Base-by-base conservation (phyloP, 2,888 invertebrate genomes). In the Mystacides longicornis region DNA sequence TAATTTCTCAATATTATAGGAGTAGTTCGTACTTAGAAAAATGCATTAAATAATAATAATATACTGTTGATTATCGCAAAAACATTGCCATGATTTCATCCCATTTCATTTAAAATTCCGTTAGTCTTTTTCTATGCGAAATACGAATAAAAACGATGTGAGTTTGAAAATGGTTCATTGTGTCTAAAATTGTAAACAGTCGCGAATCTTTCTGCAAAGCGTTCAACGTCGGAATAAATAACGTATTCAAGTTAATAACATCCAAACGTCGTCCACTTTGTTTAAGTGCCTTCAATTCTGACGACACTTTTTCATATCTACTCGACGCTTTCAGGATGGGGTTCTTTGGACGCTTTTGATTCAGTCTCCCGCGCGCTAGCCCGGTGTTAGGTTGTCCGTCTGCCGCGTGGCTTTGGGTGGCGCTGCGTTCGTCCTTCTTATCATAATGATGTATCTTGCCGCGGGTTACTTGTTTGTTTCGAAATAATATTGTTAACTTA, bases 281-380 rank as follows among this genome's bases (percentile, higher is more conserved):
- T 7, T 14, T 14, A n/a, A 16, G 37, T 37, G 37, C 14, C 37
- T 14, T 37, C 16, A 37, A 14, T 37, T 37, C 16, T n/a, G 14
- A 14, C 14, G 37, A 14, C 14, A 16, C 37, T 37, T 37, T 37
- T 37, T 16, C 14, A 3, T n/a, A 37, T 37, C 33, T 2, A 2
- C 33, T 46, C 23, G 37, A 7, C 33, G 33, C 16, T 37, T 20
- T 53, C 48, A 19, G 48, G 14, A 53, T 53, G 23, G 23, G 48
- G 31, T 47, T 48, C 16, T 37, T 18, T 23, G 37, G 53, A 53
- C 53, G 53, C 48, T 14, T 23, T 53, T 16, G 33, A 21, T 19
- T 53, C 37, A 53, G 53, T 53, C 53, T 53, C 48, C 48, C 53
- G 53, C 48, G 53, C 48, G 53, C 31, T 23, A 48, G 53, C 37